phyloP scores from a whole-genome alignment of 2,888 invertebrate species.

The Vesta saturnalis region DNA sequence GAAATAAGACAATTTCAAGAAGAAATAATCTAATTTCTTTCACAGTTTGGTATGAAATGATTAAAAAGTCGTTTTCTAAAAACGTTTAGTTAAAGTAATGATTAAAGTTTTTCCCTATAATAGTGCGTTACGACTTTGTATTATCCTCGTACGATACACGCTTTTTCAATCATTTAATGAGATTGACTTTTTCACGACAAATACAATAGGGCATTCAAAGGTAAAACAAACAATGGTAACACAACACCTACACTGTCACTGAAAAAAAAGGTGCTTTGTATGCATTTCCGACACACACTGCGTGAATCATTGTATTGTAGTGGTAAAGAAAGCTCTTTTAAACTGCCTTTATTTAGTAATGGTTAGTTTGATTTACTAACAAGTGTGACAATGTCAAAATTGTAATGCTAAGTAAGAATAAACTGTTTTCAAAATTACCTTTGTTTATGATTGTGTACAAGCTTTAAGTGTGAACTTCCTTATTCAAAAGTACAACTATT shows the following conservation, averaged over 20 bases:
- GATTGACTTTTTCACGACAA: slow-evolving; percentile 44
- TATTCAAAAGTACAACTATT: too few relatives aligned
- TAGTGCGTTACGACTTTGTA: slow-evolving; percentile 9
- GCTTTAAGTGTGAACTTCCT: too few relatives aligned
- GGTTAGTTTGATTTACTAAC: background rate
- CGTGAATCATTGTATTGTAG: background rate
- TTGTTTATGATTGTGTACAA: too few relatives aligned
- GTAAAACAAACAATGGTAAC: slow-evolving; percentile 49
- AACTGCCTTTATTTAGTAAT: background rate
- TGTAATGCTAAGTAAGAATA: too few relatives aligned
- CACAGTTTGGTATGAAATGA: slow-evolving; percentile 2
- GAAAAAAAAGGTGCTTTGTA: slow-evolving; percentile 15
- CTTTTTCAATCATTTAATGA: slow-evolving; percentile 48
- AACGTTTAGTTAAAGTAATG: slow-evolving; percentile 10
- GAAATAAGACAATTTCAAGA: slow-evolving; percentile 53
- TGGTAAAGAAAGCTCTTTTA: background rate
- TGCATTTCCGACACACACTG: background rate
- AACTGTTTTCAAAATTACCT: too few relatives aligned
- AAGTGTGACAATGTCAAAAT: too few relatives aligned
- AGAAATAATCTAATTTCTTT: slow-evolving; percentile 44
- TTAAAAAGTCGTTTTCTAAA: background rate
- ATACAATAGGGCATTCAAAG: slow-evolving; percentile 47
- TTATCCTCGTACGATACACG: background rate
- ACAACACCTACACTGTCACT: slow-evolving; percentile 43
- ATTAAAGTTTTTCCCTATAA: slow-evolving; percentile 9